Conservation (phyloP, 2,113 vertebrate species). For the Cyanoramphus novaezelandiae region DNA sequence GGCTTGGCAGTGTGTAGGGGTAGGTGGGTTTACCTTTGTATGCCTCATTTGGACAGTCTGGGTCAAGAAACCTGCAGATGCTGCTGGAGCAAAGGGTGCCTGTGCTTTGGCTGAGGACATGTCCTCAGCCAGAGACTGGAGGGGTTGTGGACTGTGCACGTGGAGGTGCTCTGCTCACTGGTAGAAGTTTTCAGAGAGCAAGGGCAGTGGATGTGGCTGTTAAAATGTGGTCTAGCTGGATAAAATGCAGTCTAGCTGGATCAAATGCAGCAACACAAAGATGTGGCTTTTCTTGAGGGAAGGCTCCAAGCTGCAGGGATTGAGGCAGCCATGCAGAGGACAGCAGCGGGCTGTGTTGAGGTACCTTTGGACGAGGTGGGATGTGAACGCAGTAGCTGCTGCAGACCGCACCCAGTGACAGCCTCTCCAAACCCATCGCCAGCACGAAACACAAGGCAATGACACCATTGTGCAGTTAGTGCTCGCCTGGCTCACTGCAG, state of each 20-base stretch:
- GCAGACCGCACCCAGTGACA: accelerated
- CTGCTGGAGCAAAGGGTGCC: not conserved
- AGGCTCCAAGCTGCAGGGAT: not conserved
- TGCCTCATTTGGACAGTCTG: not conserved
- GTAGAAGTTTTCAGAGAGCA: not conserved
- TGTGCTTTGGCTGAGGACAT: not conserved
- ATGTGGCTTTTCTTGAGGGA: not conserved
- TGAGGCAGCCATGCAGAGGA: not conserved
- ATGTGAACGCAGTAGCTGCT: not conserved
- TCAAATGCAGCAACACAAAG: not conserved
- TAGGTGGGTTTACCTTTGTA: not conserved
- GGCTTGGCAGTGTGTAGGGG: not conserved
- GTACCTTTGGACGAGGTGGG: not conserved
- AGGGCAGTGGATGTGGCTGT: not conserved
- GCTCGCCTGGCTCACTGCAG: accelerated
- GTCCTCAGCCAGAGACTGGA: not conserved
- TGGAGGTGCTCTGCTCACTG: not conserved
- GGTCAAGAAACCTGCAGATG: not conserved
- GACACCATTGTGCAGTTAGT: accelerated
- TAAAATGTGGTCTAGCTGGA: not conserved
- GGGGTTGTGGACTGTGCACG: not conserved
- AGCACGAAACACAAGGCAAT: accelerated
- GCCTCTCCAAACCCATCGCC: not conserved
- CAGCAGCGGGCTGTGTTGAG: not conserved
- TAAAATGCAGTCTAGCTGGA: not conserved